These are phyloP conservation scores for Myotis yumanensis DNA, from an alignment of 2,113 vertebrate genomes.

Conservation along the genomic window DNA sequence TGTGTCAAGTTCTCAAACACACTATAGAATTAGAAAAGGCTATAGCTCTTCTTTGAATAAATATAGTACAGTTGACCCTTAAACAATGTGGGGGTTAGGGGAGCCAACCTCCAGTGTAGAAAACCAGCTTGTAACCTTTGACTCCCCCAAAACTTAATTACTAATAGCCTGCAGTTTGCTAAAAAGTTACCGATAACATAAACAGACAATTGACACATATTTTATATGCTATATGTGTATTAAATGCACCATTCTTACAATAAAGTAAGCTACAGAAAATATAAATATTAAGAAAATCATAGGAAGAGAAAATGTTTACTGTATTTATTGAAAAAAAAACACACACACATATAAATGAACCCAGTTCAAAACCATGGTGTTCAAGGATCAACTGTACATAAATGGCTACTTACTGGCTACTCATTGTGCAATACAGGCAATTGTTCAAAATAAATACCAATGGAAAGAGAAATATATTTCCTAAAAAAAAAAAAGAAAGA, in stretches of 20 bases:
- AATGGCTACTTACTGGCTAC: not conserved
- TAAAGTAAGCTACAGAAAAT: not conserved
- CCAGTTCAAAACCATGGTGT: not conserved
- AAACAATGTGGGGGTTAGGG: not conserved
- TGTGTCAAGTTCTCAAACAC: not conserved
- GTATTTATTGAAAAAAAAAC: not conserved
- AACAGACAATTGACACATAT: not conserved
- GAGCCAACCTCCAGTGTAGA: not conserved
- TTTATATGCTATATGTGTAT: not conserved
- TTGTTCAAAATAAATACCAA: not conserved
- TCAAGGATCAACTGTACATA: not conserved
- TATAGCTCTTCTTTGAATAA: slow-evolving; percentile 22
- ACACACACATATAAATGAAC: not conserved
- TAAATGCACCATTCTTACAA: not conserved
- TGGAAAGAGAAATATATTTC: not conserved
- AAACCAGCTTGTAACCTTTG: not conserved
- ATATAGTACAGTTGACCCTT: not conserved
- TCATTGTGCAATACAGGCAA: not conserved
- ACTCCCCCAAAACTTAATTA: not conserved
- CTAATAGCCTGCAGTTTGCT: not conserved
- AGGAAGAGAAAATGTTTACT: not conserved
- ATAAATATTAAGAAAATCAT: not conserved
- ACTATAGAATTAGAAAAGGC: not conserved
- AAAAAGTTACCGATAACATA: not conserved
- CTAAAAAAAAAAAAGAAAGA: not conserved